Evolutionary conservation across 1,140 invertebrate species (phyloP).

Genomic region (Lucilia cuprina): DNA sequence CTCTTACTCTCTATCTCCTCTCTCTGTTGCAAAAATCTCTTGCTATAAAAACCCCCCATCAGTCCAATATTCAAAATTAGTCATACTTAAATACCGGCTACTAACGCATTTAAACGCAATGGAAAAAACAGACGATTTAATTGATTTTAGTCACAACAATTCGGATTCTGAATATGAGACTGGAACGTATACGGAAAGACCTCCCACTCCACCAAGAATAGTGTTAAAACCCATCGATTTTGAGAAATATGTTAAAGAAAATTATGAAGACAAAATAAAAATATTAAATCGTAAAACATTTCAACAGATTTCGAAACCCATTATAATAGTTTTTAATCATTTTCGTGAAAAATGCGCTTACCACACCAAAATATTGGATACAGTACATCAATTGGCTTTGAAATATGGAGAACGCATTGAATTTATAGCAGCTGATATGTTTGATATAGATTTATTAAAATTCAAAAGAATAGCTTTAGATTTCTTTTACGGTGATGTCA

Average conservation of each 20-base stretch:
- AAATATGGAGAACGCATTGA: background rate
- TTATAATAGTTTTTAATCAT: constrained; percentile 11
- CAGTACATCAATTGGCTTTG: background rate
- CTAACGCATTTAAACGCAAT: no score
- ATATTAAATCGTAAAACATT: constrained; percentile 2
- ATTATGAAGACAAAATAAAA: background rate
- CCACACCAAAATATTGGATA: background rate
- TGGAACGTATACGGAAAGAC: no score
- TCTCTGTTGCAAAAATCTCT: no score
- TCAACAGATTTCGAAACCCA: background rate
- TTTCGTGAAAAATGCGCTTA: background rate
- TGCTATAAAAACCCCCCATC: no score
- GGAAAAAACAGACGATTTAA: no score
- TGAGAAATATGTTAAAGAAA: background rate
- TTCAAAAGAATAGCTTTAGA: background rate
- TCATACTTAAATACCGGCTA: no score
- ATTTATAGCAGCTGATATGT: background rate
- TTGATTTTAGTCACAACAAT: no score
- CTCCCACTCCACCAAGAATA: no score
- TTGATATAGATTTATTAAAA: background rate
- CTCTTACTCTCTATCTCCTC: no score
- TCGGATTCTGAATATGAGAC: no score
- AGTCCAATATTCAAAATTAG: no score
- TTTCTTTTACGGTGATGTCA: background rate
- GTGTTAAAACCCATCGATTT: background rate